Conservation (phyloP, 1,140 invertebrate species). For the Sipha flava region DNA sequence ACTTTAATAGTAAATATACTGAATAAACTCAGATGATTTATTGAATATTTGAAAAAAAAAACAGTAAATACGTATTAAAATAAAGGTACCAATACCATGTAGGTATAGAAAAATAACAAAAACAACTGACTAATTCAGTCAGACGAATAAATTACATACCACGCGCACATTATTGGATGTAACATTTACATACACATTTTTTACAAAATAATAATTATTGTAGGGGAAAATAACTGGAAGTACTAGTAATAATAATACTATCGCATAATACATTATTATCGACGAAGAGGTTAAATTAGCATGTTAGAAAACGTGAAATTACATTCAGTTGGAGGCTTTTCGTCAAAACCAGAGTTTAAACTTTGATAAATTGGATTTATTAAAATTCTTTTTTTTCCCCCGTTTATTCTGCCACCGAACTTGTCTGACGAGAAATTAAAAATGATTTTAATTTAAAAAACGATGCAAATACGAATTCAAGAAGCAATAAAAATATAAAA, state of each 20-base stretch:
- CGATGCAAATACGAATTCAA: background rate
- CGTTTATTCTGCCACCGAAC: background rate
- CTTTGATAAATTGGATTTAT: too few relatives aligned
- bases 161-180: background rate
- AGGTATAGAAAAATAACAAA: background rate
- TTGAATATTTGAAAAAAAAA: background rate
- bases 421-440: background rate
- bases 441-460: conserved; percentile 2
- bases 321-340: too few relatives aligned
- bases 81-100: too few relatives aligned
- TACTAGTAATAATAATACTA: too few relatives aligned
- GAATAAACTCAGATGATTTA: background rate
- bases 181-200: background rate
- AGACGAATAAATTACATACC: background rate
- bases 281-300: background rate
- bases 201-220: background rate
- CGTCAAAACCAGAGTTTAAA: too few relatives aligned
- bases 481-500: background rate
- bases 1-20: too few relatives aligned
- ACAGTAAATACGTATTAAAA: background rate
- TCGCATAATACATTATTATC: background rate
- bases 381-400: too few relatives aligned
- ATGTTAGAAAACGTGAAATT: too few relatives aligned
- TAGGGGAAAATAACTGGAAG: background rate
- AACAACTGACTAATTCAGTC: background rate